Base-by-base conservation (phyloP, 2,797 vertebrate genomes). In the Vultur gryphus region DNA sequence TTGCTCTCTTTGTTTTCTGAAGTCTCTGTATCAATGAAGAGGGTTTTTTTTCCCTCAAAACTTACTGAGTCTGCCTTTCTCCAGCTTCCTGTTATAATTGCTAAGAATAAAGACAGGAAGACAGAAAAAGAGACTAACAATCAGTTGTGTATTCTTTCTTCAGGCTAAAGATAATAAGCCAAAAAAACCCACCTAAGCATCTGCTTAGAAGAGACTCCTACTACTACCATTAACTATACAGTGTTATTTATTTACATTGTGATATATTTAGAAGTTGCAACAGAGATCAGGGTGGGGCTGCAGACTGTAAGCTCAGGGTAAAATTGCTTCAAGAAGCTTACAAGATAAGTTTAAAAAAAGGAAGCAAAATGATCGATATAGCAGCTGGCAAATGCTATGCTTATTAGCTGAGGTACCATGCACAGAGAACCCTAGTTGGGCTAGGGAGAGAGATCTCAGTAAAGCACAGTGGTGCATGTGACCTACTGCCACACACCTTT, bases 331-430 rank as follows among this genome's bases (percentile, higher is more conserved):
- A 84, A 61, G 57, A 73, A 59, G 2, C 2, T 51, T 78, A 46
- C 14, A 52, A 58, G 14, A 3, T 17, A 69, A 64, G 7, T 33
- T 67, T 24, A 8, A 49, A 35, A 65, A 43, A 58, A 23, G 23
- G 24, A 41, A 48, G 14, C 6, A 84, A 46, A 77, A 48, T n/a
- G 4, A 44, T 33, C 0, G 0, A 11, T 31, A 24, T 1, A 51
- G 23, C 23, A 21, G 14, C 28, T 51, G 26, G 15, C 16, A 84
- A 48, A 76, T 57, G 17, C 4, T 33, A 5, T 54, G 20, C 14
- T 69, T 43, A 20, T 39, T 49, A 39, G 31, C 17, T 65, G n/a
- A 65, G 26, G 10, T 71, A 31, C 18, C 15, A 11, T 15, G 12
- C 18, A 35, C 8, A 20, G 21, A 29, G 58, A 61, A 41, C 8